A percentile compares a stretch with the other conserved stretches of the same genome.
phyloP scores from a whole-genome alignment of 1,140 invertebrate genomes.

The Armadillidium nasatum region DNA sequence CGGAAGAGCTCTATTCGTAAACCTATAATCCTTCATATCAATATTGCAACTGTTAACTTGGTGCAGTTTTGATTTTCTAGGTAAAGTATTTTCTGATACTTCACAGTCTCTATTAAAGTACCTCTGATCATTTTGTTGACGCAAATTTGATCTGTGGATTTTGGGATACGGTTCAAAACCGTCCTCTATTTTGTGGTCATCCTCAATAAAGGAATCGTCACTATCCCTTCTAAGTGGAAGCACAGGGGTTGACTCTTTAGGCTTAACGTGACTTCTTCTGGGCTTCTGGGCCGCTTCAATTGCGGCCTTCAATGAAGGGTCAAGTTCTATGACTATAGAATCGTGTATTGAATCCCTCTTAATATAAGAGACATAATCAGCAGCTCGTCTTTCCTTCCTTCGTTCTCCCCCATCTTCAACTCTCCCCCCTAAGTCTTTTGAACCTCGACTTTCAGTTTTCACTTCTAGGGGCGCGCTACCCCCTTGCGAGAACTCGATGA shows the following conservation, averaged over 20 bases:
- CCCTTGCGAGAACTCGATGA: conserved; percentile 3
- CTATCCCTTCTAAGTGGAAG: background rate
- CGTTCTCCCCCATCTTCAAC: background rate
- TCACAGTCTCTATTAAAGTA: too few relatives aligned
- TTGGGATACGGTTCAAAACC: background rate
- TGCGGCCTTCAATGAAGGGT: background rate
- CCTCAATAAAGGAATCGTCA: background rate
- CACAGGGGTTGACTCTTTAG: background rate
- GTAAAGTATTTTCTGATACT: too few relatives aligned
- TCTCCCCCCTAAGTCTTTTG: background rate
- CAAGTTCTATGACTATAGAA: background rate
- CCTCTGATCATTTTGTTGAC: too few relatives aligned
- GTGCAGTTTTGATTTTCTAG: background rate
- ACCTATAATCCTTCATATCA: background rate
- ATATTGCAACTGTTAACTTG: background rate
- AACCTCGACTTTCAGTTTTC: background rate
- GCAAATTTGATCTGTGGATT: too few relatives aligned
- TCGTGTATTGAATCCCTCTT: background rate
- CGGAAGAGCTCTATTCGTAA: background rate
- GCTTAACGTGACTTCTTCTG: background rate
- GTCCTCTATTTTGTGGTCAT: background rate
- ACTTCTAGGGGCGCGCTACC: background rate
- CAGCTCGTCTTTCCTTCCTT: background rate
- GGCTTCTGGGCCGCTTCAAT: background rate
- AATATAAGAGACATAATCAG: too few relatives aligned